phyloP scores from a whole-genome alignment of 1,140 invertebrate species.

The Psix sp. region DNA sequence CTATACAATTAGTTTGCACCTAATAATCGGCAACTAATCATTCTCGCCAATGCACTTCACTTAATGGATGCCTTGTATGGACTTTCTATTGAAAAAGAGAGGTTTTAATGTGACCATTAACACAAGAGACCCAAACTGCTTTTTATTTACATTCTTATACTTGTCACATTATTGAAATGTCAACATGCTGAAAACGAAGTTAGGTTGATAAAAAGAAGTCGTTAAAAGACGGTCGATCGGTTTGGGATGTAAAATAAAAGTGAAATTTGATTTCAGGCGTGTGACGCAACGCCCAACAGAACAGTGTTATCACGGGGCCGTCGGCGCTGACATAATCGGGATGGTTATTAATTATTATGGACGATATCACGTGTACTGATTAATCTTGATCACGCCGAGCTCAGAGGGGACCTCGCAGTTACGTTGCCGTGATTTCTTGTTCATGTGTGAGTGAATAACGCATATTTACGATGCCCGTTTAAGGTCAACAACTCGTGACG shows the following conservation, averaged over 20 bases:
- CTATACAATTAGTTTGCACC: conserved; percentile 33
- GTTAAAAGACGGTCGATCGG: too few relatives aligned
- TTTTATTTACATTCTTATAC: too few relatives aligned
- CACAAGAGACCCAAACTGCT: too few relatives aligned
- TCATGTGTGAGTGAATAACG: conserved; percentile 36
- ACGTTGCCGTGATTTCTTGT: too few relatives aligned
- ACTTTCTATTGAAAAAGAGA: conserved; percentile 3
- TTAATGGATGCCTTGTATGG: conserved; percentile 8
- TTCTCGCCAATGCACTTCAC: conserved; percentile 14
- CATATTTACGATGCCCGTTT: conserved; percentile 53
- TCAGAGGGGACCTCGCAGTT: too few relatives aligned
- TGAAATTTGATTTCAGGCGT: too few relatives aligned
- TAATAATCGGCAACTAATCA: conserved; percentile 38
- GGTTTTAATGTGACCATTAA: background rate
- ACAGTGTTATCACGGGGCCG: conserved; percentile 32
- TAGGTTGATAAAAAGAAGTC: too few relatives aligned
- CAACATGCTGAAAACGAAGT: too few relatives aligned
- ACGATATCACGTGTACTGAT: conserved; percentile 55
- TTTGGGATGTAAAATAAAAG: too few relatives aligned
- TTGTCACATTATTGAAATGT: background rate
- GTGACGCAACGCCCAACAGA: too few relatives aligned
- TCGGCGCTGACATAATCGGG: conserved; percentile 49
- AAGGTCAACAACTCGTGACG: conserved; percentile 47
- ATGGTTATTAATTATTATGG: conserved; percentile 53
- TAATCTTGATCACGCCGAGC: too few relatives aligned